These are phyloP conservation scores for Drosophila mercatorum DNA, from an alignment of 2,888 invertebrate genomes.

Conservation along the genomic window DNA sequence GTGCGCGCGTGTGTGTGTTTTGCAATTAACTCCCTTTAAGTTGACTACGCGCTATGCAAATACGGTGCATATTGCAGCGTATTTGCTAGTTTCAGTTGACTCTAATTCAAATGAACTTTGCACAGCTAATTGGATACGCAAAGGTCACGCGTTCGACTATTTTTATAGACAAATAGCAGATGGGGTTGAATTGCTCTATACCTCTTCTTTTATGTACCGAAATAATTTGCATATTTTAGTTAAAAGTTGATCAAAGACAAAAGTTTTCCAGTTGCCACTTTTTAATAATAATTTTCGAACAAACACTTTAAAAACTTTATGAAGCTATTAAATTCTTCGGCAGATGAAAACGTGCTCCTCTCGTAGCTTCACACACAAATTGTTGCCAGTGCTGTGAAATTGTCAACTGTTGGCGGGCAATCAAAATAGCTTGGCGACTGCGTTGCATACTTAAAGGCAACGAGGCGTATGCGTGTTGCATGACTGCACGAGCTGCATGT, in stretches of 20 bases:
- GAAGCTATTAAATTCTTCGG: background rate
- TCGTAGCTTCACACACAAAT: background rate
- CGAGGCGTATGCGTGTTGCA: constrained; percentile 37
- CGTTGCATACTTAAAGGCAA: constrained; percentile 50
- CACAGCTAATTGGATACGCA: constrained; percentile 19
- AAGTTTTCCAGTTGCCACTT: background rate
- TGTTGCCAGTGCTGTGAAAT: background rate
- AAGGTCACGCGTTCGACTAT: constrained; percentile 6
- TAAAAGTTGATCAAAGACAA: background rate
- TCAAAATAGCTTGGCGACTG: constrained; percentile 25
- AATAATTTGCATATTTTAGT: background rate
- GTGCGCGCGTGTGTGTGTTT: constrained; percentile 16
- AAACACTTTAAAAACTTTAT: background rate
- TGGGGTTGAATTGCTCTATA: background rate
- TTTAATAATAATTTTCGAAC: background rate
- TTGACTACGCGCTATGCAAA: constrained; percentile 24
- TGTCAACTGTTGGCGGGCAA: constrained; percentile 17
- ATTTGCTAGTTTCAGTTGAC: constrained; percentile 9
- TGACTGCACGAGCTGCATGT: constrained; percentile 39
- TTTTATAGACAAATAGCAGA: background rate
- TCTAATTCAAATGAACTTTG: constrained; percentile 18
- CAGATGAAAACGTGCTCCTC: background rate
- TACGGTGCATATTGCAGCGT: constrained; percentile 13
- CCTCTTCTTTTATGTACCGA: no score
- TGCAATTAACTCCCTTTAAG: constrained; percentile 53